A percentile compares a stretch with the other conserved stretches of the same genome.
Evolutionary conservation across 2,113 vertebrate species (phyloP).

Genomic region (Psittacus erithacus): DNA sequence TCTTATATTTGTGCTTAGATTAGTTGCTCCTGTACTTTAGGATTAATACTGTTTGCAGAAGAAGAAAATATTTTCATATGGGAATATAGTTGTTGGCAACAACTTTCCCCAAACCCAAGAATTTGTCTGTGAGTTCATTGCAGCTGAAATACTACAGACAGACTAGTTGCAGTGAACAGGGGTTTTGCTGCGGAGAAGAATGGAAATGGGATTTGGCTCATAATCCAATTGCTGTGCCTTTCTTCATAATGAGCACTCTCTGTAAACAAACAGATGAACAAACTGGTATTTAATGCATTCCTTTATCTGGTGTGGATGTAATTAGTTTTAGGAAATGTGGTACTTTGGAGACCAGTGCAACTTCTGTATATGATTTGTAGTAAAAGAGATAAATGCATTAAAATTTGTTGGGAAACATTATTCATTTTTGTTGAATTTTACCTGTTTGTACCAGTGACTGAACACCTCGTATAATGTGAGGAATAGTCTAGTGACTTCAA

Average conservation of each 20-base stretch:
- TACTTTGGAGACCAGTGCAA: not conserved
- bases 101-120: not conserved
- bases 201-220: not conserved
- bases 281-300: not conserved
- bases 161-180: not conserved
- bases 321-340: conserved; percentile 6
- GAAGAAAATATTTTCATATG: not conserved
- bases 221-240: not conserved
- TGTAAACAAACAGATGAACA: not conserved
- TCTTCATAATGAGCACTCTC: not conserved
- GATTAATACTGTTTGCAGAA: not conserved
- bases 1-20: not conserved
- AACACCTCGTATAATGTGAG: not conserved
- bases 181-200: not conserved
- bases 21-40: not conserved
- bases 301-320: conserved; percentile 13
- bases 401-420: not conserved
- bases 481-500: conserved; percentile 24
- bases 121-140: not conserved
- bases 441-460: not conserved
- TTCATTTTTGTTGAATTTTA: conserved; percentile 36
- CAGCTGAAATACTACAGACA: not conserved
- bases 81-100: not conserved
- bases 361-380: not conserved
- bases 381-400: conserved; percentile 24